Conservation (phyloP, 2,888 invertebrate genomes). For the Salpingus planirostris region DNA sequence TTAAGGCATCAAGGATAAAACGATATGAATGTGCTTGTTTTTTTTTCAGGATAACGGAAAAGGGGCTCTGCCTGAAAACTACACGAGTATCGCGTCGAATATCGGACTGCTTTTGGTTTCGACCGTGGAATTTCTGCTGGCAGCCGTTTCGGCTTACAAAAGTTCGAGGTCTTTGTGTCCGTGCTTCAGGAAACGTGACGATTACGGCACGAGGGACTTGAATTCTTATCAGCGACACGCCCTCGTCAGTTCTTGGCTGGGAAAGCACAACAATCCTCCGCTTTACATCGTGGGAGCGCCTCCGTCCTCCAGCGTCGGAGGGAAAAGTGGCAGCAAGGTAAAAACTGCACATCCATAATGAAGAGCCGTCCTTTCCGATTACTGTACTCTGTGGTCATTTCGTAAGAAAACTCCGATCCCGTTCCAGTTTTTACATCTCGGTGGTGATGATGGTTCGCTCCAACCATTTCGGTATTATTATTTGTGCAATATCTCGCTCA, state of each 20-base stretch:
- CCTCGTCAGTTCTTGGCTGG: conserved; percentile 51
- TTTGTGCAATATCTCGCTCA: too few species aligned
- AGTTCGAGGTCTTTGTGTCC: conserved; percentile 48
- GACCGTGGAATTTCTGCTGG: conserved; percentile 47
- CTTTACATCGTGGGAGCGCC: conserved; percentile 32
- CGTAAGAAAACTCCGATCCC: too few species aligned
- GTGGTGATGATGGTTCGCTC: too few species aligned
- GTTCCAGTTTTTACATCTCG: too few species aligned
- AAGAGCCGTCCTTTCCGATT: too few species aligned
- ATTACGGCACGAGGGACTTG: conserved; percentile 18
- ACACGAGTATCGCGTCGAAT: conserved; percentile 53
- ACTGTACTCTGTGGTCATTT: too few species aligned
- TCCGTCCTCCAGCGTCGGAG: too few species aligned
- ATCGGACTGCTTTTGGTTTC: conserved; percentile 50
- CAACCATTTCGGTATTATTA: too few species aligned
- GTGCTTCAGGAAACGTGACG: conserved; percentile 45
- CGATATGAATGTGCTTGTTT: too few species aligned
- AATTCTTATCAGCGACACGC: conserved; percentile 42
- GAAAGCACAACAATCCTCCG: conserved; percentile 38
- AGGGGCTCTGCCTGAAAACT: conserved; percentile 42
- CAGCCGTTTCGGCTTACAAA: conserved; percentile 47
- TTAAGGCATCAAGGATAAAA: too few species aligned
- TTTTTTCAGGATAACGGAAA: too few species aligned
- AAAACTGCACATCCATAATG: too few species aligned
- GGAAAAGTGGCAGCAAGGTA: conserved; percentile 28